A percentile compares a stretch with the other conserved stretches of the same genome.
Evolutionary conservation across 2,888 invertebrate species (phyloP).

Genomic region (Drosophila borealis): DNA sequence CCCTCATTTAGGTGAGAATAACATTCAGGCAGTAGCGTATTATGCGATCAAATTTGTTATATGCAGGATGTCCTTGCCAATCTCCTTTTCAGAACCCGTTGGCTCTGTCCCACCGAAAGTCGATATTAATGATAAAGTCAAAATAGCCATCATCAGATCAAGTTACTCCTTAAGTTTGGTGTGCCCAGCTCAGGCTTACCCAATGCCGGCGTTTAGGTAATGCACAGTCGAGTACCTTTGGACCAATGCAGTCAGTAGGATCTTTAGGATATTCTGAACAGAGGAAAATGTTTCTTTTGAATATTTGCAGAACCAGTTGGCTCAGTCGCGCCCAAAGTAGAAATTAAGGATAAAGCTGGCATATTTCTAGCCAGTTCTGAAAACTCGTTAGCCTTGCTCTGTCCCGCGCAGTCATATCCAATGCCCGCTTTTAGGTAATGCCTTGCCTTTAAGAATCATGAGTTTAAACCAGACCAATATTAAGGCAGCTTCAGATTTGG

Average conservation of each 20-base stretch:
- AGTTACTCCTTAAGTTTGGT: slow-evolving; percentile 86
- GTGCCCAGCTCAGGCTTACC: slow-evolving; percentile 90
- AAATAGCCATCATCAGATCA: slow-evolving; percentile 76
- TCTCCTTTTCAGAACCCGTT: slow-evolving; percentile 82
- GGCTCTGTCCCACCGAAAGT: slow-evolving; percentile 87
- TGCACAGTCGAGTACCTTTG: slow-evolving; percentile 29
- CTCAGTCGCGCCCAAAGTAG: slow-evolving; percentile 87
- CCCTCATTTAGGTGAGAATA: slow-evolving; percentile 86
- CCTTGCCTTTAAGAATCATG: not conserved
- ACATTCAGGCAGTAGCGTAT: slow-evolving; percentile 40
- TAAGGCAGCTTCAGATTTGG: slow-evolving; percentile 3
- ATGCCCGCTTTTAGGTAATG: slow-evolving; percentile 86
- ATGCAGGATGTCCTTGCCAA: not conserved
- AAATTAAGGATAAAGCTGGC: slow-evolving; percentile 87
- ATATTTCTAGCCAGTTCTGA: slow-evolving; percentile 62
- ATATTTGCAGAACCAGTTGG: slow-evolving; percentile 85
- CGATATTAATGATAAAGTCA: slow-evolving; percentile 85
- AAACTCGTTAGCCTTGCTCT: slow-evolving; percentile 85
- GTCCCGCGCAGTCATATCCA: slow-evolving; percentile 90
- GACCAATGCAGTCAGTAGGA: not conserved
- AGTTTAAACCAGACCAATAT: not conserved
- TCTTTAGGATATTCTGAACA: not conserved
- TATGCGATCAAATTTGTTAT: not conserved
- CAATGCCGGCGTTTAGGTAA: slow-evolving; percentile 84
- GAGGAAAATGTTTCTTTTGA: not conserved